These are phyloP conservation scores for Chitala chitala DNA, from an alignment of 2,113 vertebrate genomes.

Conservation along the genomic window DNA sequence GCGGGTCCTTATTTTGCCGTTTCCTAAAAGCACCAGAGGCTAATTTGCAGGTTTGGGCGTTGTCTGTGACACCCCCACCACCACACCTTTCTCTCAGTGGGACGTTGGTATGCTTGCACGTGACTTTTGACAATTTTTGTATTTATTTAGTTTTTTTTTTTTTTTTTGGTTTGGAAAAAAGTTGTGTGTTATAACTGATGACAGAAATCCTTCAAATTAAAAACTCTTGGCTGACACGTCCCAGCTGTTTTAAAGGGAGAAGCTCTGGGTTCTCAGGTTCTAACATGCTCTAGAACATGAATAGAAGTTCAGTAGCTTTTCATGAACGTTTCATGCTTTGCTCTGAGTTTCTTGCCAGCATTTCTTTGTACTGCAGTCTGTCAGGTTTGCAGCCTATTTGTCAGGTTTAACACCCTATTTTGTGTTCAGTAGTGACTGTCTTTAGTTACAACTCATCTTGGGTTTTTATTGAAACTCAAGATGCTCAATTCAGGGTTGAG, in stretches of 20 bases:
- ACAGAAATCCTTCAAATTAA: not conserved
- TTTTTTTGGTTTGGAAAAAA: conserved; percentile 17
- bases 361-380: too few species aligned
- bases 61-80: not conserved
- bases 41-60: conserved; percentile 28
- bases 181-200: not conserved
- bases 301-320: not conserved
- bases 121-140: conserved; percentile 19
- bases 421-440: too few species aligned
- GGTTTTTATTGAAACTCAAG: too few species aligned
- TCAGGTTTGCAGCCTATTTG: too few species aligned
- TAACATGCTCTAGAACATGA: conserved; percentile 19
- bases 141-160: conserved; percentile 3
- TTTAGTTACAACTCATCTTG: too few species aligned
- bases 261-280: conserved; percentile 17
- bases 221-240: not conserved
- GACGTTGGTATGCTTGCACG: conserved; percentile 24
- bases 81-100: conserved; percentile 10
- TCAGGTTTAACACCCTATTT: too few species aligned
- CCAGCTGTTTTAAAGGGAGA: conserved; percentile 9
- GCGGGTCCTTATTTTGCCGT: conserved; percentile 25
- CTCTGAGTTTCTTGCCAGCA: too few species aligned
- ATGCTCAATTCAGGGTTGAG: too few species aligned
- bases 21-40: conserved; percentile 30
- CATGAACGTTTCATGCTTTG: not conserved